Percentiles rank a stretch among this genome's conserved stretches.
phyloP scores from a whole-genome alignment of 2,797 vertebrate genomes.

The Tinamus major region DNA sequence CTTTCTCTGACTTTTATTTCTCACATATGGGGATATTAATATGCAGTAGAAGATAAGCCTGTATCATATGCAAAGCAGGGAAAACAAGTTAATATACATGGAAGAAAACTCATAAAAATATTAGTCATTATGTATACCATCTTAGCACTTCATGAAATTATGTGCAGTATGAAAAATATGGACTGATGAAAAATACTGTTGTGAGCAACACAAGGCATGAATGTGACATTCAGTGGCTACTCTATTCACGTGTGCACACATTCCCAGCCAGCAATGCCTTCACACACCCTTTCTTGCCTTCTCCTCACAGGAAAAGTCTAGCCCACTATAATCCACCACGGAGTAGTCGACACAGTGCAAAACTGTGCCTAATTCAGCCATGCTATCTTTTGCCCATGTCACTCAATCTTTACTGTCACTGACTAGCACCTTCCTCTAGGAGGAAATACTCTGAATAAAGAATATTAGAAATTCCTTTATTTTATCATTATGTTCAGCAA shows the following conservation, averaged over 20 bases:
- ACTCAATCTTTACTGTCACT: not conserved
- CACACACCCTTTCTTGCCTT: not conserved
- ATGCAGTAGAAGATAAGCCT: conserved; percentile 21
- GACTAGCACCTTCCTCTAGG: not conserved
- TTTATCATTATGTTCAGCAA: not conserved
- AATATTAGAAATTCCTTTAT: not conserved
- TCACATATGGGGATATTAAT: conserved; percentile 9
- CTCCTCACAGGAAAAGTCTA: not conserved
- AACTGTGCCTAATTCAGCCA: not conserved
- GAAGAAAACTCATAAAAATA: not conserved
- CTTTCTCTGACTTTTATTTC: conserved; percentile 54
- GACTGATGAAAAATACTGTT: not conserved
- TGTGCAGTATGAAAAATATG: not conserved
- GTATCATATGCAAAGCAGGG: conserved; percentile 2
- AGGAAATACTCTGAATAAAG: not conserved
- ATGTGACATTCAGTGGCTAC: not conserved
- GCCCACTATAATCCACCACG: too few relatives aligned
- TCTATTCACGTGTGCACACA: accelerated
- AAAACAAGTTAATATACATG: conserved; percentile 23
- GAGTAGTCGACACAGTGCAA: not conserved
- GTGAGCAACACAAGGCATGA: not conserved
- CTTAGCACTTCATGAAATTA: not conserved
- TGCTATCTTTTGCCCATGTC: accelerated
- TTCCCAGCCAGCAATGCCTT: not conserved
- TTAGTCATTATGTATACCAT: not conserved